phyloP scores from a whole-genome alignment of 2,113 vertebrate species.

The Odobenus rosmarus region DNA sequence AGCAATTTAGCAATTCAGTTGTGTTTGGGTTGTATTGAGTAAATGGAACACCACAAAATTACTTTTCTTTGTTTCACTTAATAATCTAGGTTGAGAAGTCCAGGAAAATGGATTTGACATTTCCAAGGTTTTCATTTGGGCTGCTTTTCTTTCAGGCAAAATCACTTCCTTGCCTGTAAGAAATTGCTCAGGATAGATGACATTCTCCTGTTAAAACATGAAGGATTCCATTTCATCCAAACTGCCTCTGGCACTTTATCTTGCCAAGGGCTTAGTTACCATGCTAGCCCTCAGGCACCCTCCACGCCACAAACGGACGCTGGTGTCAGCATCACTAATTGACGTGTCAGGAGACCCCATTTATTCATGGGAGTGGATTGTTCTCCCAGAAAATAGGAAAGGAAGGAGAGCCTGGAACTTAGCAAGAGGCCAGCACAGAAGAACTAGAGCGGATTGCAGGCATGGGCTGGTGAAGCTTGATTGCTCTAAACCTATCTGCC shows the following conservation, averaged over 20 bases:
- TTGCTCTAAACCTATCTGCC: not conserved
- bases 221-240: not conserved
- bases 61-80: not conserved
- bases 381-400: not conserved
- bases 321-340: fast-evolving
- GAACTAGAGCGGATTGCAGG: not conserved
- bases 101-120: too few species aligned
- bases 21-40: not conserved
- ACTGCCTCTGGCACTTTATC: not conserved
- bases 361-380: fast-evolving
- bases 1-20: not conserved
- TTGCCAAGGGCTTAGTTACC: not conserved
- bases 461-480: not conserved
- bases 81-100: not conserved
- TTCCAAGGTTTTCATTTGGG: not conserved
- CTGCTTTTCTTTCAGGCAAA: not conserved
- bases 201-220: not conserved
- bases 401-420: not conserved
- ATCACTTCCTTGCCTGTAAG: not conserved
- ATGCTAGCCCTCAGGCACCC: fast-evolving
- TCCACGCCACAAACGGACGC: fast-evolving
- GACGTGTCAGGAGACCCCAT: not conserved
- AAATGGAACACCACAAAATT: not conserved
- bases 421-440: not conserved
- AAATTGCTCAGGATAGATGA: not conserved